Evolutionary conservation across 1,140 invertebrate species (phyloP), one percentile per base, ranked within the genome.

Genomic region (Nasonia longicornis): DNA sequence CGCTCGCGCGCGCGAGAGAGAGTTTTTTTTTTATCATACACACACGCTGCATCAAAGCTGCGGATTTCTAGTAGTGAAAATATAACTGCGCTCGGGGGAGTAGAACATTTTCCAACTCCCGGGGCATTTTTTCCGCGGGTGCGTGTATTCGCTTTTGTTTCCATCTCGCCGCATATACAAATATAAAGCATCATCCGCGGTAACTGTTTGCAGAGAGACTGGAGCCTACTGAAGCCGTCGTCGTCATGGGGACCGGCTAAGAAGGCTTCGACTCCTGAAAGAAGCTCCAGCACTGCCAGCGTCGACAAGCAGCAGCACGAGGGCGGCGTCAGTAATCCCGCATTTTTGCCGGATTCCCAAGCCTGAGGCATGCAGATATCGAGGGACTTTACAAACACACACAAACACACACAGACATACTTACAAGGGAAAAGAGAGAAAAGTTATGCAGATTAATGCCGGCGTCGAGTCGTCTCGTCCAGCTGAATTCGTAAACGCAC

Each of bases 201-300:
- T 14, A 58, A 58, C 16, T 58, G 20, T 58, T 83, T 79, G 8
- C 79, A 80, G 79, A 80, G 67, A 16, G 71, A 80, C 20, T n/a
- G n/a, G 22, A 80, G 79, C 11, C 22, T 80, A 4, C 7, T 80
- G 6, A 74, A 31, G n/a, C 71, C 79, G 12, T 67, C 70, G n/a
- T 66, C 73, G 45, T 67, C 52, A 31, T 80, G 79, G 79, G 79
- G 79, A 45, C 79, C 79, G 20, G 71, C 64, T 1, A 67, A 64
- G 78, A 80, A 77, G 75, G 31, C 16, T 11, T 58, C 52, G 16
- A 52, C 16, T 58, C 52, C 6, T n/a, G 52, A 58, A 58, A 58
- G 52, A n/a, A 58, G 42, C 16, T 64, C 29, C 69, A 77, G 64
- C 45, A 35, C 31, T 35, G 45, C 1, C 12, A 48, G 14, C 12